Base-by-base conservation (phyloP, 2,113 vertebrate species). In the Sceloporus tristichus region DNA sequence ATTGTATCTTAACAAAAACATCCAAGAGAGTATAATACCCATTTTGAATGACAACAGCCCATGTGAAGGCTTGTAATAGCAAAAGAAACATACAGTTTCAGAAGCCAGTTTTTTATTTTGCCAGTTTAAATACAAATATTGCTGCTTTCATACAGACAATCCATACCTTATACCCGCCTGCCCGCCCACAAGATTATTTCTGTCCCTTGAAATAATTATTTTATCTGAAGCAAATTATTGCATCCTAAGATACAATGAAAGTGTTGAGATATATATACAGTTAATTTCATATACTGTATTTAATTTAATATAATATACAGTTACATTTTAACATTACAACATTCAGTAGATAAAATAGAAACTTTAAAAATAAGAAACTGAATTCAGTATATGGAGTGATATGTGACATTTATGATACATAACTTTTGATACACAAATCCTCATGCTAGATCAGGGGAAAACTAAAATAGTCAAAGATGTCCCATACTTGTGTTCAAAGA, bases 331-430 rank as follows among this genome's bases (percentile, higher is more conserved):
- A 34, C 34, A 34, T 34, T 34, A 34, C 34, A 34, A 34, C 34
- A 34, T 27, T 74, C 90, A 82, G 23, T 86, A 40, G 77, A 84
- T 42, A n/a, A 89, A 1, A n/a, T 19, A 1, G 40, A 70, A 14
- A 1, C 77, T 87, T 75, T 90, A 71, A 88, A 94, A 94, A 80
- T 23, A 84, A 81, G 18, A 87, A 90, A 89, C 84, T 38, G 85
- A 27, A 89, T 76, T 5, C 62, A 90, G 13, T 3, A 42, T 73
- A 84, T 34, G 5, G 5, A 87, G 79, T 76, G 1, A 80, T 76
- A 53, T 76, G 4, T 80, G n/a, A 5, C 0, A 54, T 79, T 79
- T 65, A 59, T 34, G 34, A 34, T 34, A 34, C 34, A 34, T 34
- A 34, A 34, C 34, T 34, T 34, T 34, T 34, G 34, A 34, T 34